phyloP scores from a whole-genome alignment of 2,888 invertebrate genomes.

The Dicyrtoma fusca region DNA sequence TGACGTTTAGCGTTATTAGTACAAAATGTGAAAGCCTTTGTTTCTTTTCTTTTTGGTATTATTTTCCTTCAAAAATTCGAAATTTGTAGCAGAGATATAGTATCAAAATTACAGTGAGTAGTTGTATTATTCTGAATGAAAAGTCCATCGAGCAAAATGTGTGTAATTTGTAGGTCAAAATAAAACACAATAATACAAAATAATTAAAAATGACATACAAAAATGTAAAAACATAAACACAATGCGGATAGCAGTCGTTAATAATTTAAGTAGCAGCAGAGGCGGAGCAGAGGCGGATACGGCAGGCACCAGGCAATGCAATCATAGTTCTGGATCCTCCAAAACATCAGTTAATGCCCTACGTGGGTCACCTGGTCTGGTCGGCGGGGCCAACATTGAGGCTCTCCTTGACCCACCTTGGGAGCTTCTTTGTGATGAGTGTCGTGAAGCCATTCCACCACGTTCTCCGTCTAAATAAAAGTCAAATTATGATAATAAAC shows the following conservation, averaged over 20 bases:
- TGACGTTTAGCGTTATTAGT: too few species aligned
- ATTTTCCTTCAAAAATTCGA: neutral
- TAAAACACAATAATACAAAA: too few species aligned
- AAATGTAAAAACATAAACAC: slow-evolving; percentile 12
- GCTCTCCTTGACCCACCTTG: slow-evolving; percentile 49
- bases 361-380: slow-evolving; percentile 51
- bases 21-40: slow-evolving; percentile 7
- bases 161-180: neutral
- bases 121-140: neutral
- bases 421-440: slow-evolving; percentile 53
- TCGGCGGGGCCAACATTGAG: slow-evolving; percentile 52
- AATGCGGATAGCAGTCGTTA: neutral
- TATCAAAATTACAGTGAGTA: neutral
- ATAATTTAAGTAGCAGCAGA: slow-evolving; percentile 21
- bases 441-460: slow-evolving; percentile 46
- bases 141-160: neutral
- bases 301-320: slow-evolving; percentile 20
- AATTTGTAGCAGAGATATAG: neutral
- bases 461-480: slow-evolving; percentile 43
- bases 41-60: neutral
- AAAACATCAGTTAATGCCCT: slow-evolving; percentile 38
- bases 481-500: too few species aligned
- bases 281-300: slow-evolving; percentile 28
- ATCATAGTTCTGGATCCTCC: slow-evolving; percentile 38
- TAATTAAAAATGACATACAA: slow-evolving; percentile 1